These are phyloP conservation scores for Danio albolineatus DNA, from an alignment of 2,797 vertebrate genomes.

Conservation along the genomic window DNA sequence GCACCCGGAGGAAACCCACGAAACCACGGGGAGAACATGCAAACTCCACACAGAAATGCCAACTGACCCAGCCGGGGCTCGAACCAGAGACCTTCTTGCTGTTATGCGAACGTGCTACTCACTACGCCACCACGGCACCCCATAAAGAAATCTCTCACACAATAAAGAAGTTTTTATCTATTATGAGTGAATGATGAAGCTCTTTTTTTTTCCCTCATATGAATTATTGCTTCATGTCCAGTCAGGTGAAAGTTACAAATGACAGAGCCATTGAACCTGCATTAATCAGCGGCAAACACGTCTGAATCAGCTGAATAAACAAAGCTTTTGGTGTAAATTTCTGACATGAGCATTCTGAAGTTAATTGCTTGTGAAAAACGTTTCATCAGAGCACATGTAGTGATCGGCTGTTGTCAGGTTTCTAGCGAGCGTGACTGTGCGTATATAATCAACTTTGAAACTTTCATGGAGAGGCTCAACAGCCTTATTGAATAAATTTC, in stretches of 20 bases:
- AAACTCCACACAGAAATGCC: no score
- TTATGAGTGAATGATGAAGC: no score
- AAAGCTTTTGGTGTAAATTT: neutral
- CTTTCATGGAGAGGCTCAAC: neutral
- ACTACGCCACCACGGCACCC: no score
- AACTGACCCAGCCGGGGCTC: no score
- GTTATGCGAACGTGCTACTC: no score
- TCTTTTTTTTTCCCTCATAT: neutral
- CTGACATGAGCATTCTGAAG: neutral
- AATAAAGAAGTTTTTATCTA: no score
- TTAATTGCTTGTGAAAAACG: neutral
- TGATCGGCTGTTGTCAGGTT: neutral
- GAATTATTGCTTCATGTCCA: neutral
- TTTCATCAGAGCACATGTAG: neutral
- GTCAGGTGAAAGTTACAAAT: neutral
- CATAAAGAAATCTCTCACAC: no score
- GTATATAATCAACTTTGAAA: neutral
- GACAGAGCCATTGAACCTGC: neutral
- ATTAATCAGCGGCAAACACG: neutral
- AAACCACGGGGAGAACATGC: no score
- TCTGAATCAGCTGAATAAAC: conserved; percentile 12
- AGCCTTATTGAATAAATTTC: neutral
- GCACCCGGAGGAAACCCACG: no score
- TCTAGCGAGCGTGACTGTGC: neutral
- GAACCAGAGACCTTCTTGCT: no score